Evolutionary conservation across 2,888 invertebrate genomes (phyloP), one percentile per base, ranked within the genome.

Genomic region (Tortrix viridana): DNA sequence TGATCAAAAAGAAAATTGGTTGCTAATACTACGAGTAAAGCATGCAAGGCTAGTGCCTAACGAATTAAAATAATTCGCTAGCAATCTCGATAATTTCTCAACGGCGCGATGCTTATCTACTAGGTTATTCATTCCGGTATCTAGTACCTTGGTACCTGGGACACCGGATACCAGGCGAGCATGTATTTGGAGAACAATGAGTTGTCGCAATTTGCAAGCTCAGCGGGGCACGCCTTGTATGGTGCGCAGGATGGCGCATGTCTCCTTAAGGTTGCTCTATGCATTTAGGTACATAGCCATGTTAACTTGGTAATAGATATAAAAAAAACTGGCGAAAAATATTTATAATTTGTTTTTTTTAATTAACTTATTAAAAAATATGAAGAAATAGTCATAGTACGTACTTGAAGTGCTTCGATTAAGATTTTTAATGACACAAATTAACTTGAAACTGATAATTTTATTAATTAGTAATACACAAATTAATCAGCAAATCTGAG

Each of bases 181-280:
- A 69, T 78, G 76, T 79, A 76, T 77, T 75, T 73, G 75, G 77
- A 69, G 80, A 84, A 90, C 90, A 90, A 90, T 89, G 85, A 79
- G 77, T 79, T 90, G 91, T 90, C 67, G 84, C 89, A 90, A 90
- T 90, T 90, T 90, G 91, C 90, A 89, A 87, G 75, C 82, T 71
- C 79, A 80, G 83, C 87, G 86, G 77, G 84, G 74, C 67, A 72
- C 71, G 65, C 90, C 89, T 74, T 90, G 68, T 87, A 86, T 60
- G 87, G 86, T 38, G 49, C 60, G 65, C 62, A 47, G 44, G 44
- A 46, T 49, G 55, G 56, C 54, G 53, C 49, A 46, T 50, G 55
- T 38, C 56, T 50, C 16, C 46, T 44, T 57, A 41, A 53, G 57
- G 47, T 19, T 44, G 55, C 18, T 52, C 53, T 52, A 63, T 58